Conservation (phyloP, 2,888 invertebrate genomes). For the Bugula neritina region DNA sequence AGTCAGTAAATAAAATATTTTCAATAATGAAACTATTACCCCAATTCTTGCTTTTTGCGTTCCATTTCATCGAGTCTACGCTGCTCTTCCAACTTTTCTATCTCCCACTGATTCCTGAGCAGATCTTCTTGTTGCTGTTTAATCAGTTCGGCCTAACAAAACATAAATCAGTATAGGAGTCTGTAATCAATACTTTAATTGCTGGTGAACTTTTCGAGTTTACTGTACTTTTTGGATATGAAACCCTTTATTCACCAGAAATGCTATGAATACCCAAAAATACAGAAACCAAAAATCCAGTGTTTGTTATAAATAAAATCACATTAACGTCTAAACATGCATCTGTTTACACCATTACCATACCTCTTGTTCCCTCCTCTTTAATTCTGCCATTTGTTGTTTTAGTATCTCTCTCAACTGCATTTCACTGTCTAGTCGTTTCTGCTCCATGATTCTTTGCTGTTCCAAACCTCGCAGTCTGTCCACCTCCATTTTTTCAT, state of each 20-base stretch:
- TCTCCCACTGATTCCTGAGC: constrained; percentile 43
- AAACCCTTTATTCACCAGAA: too few relatives aligned
- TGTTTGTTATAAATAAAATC: too few relatives aligned
- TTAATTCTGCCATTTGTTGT: constrained; percentile 47
- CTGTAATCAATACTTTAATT: too few relatives aligned
- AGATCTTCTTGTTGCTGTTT: constrained; percentile 43
- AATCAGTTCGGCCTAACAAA: constrained; percentile 38
- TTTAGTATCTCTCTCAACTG: constrained; percentile 39
- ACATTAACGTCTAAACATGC: too few relatives aligned
- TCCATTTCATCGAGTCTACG: constrained; percentile 39
- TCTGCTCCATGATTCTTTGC: constrained; percentile 37
- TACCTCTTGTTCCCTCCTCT: constrained; percentile 46
- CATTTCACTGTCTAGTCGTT: constrained; percentile 38
- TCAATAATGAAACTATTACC: too few relatives aligned
- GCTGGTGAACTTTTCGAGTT: too few relatives aligned
- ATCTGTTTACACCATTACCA: constrained; percentile 20
- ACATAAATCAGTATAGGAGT: too few relatives aligned
- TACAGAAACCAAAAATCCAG: too few relatives aligned
- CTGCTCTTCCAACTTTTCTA: constrained; percentile 42
- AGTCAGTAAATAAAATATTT: background rate
- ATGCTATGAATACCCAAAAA: too few relatives aligned
- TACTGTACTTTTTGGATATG: too few relatives aligned
- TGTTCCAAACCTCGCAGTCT: constrained; percentile 35
- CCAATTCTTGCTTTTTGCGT: constrained; percentile 45
- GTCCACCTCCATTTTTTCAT: constrained; percentile 39